Evolutionary conservation across 2,113 vertebrate species (phyloP).

Genomic region (Centropus unirufus): DNA sequence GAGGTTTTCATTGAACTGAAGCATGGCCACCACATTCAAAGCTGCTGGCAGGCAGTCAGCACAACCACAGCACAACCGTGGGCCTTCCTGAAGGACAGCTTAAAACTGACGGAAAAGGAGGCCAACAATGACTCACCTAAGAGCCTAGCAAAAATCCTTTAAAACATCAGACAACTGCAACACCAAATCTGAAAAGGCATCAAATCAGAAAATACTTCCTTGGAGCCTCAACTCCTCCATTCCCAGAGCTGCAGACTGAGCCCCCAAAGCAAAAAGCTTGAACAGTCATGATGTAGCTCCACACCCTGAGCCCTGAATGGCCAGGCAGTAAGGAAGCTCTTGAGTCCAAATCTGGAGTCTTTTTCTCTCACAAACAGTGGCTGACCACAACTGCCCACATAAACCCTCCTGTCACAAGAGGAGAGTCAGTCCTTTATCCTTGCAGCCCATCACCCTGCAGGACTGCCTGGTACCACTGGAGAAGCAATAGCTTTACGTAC

Average conservation of each 20-base stretch:
- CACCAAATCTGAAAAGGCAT: neutral
- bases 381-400: neutral
- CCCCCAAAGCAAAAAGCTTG: neutral
- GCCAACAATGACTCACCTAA: neutral
- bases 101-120: neutral
- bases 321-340: neutral
- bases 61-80: neutral
- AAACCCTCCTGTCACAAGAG: neutral
- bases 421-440: constrained; percentile 27
- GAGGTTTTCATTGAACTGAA: neutral
- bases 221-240: neutral
- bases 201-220: neutral
- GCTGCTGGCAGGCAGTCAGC: neutral
- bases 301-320: neutral
- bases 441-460: neutral
- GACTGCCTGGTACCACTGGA: constrained; percentile 52
- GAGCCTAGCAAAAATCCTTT: neutral
- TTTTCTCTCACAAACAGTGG: neutral
- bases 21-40: neutral
- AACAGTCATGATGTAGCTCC: neutral
- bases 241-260: neutral
- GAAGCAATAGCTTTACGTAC: neutral
- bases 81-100: neutral
- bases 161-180: neutral
- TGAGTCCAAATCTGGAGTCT: neutral